Percentiles rank a stretch among this genome's conserved stretches.
Conservation (phyloP, 2,113 vertebrate species). For the Trogon melanurus region DNA sequence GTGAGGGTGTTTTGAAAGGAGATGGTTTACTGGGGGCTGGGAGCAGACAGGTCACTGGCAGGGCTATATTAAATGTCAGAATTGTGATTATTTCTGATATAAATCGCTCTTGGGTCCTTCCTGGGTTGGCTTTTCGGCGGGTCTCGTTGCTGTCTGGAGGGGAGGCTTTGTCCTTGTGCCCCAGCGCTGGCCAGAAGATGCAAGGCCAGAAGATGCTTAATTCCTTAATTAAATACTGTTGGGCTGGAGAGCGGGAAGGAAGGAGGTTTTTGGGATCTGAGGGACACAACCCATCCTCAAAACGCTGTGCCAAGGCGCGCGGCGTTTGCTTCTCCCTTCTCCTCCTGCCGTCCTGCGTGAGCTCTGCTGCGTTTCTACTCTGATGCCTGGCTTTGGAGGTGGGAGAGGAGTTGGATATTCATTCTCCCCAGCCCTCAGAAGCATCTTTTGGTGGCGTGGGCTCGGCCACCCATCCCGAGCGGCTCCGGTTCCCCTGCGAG, state of each 20-base stretch:
- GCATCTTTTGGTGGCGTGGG: neutral
- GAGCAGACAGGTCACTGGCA: neutral
- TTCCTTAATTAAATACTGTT: neutral
- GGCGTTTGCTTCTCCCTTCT: neutral
- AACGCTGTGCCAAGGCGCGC: fast-evolving
- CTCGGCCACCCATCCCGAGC: neutral
- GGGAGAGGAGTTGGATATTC: neutral
- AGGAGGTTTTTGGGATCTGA: neutral
- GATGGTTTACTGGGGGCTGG: neutral
- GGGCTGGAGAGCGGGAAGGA: neutral
- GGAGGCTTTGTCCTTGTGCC: neutral
- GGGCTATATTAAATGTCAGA: neutral
- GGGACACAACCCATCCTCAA: fast-evolving
- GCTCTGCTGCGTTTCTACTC: neutral
- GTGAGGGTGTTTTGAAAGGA: fast-evolving
- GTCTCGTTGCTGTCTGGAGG: neutral
- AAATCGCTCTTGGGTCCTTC: neutral
- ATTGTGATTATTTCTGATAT: neutral
- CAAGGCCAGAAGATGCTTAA: neutral
- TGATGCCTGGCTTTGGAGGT: neutral
- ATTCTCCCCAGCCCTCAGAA: neutral
- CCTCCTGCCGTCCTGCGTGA: neutral
- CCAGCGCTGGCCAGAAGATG: neutral
- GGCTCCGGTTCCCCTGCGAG: neutral
- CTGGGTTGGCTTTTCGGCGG: neutral